Conservation (phyloP, 2,888 invertebrate genomes). For the Crossocerus cetratus region DNA sequence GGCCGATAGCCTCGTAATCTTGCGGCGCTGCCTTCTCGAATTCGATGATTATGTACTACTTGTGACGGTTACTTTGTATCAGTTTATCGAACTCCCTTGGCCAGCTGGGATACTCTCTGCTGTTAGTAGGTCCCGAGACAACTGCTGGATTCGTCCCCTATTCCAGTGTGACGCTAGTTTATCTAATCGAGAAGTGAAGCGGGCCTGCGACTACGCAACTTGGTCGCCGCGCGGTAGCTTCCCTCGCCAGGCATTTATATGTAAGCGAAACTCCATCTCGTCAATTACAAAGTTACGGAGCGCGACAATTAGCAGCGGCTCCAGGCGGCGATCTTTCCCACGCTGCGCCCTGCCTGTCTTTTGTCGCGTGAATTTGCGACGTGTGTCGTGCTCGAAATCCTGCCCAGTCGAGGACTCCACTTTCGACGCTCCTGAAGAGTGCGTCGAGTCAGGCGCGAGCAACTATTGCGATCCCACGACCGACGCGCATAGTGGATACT, state of each 20-base stretch:
- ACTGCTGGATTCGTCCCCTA: no score
- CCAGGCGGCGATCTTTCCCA: background rate
- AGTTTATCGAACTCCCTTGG: no score
- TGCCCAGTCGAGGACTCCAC: background rate
- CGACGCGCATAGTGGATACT: constrained; percentile 22
- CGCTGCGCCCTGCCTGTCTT: background rate
- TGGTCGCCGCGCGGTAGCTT: no score
- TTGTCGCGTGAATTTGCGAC: constrained; percentile 2
- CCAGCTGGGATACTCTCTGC: no score
- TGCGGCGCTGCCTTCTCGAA: background rate
- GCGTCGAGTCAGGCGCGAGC: background rate
- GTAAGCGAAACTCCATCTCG: no score
- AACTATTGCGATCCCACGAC: constrained; percentile 26
- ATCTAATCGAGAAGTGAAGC: background rate
- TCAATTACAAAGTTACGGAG: background rate
- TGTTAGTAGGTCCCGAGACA: no score
- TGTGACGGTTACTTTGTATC: background rate
- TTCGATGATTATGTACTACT: background rate
- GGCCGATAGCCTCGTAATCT: background rate
- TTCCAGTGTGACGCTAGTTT: background rate
- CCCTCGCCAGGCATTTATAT: no score
- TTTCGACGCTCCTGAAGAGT: constrained; percentile 9
- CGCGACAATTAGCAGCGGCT: background rate
- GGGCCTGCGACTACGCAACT: background rate
- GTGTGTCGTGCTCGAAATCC: background rate